Conservation (phyloP, 2,113 vertebrate genomes). For the Chionodraco myersi region DNA sequence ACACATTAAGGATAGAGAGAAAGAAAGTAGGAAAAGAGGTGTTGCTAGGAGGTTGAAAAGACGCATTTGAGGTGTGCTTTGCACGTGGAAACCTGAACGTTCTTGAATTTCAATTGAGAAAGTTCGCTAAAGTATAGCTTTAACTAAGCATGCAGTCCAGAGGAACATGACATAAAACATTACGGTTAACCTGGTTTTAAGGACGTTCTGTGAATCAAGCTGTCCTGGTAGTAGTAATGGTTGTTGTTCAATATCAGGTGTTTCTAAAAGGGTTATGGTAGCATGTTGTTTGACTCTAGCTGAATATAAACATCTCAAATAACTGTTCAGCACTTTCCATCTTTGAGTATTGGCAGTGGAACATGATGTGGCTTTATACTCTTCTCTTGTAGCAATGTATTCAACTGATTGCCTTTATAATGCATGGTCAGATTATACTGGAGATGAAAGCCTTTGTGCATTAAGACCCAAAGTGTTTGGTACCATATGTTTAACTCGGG, state of each 20-base stretch:
- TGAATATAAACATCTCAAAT: slow-evolving; percentile 19
- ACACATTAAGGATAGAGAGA: slow-evolving; percentile 41
- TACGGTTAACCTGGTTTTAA: slow-evolving; percentile 8
- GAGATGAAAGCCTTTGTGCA: slow-evolving; percentile 30
- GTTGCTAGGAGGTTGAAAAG: background rate
- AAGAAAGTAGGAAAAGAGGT: slow-evolving; percentile 10
- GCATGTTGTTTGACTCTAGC: slow-evolving; percentile 23
- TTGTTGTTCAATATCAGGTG: slow-evolving; percentile 37
- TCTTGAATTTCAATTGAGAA: background rate
- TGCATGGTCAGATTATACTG: slow-evolving; percentile 47
- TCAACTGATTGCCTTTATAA: slow-evolving; percentile 66
- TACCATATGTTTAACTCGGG: slow-evolving; percentile 27
- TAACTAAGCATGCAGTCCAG: slow-evolving; percentile 8
- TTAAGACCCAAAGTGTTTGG: slow-evolving; percentile 46
- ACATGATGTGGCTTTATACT: slow-evolving; percentile 53
- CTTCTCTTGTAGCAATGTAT: slow-evolving; percentile 68
- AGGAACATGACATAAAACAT: slow-evolving; percentile 12
- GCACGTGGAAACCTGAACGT: background rate
- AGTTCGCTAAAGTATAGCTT: slow-evolving; percentile 1
- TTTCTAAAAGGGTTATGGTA: slow-evolving; percentile 38
- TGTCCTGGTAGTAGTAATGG: slow-evolving; percentile 21
- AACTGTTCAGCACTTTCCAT: slow-evolving; percentile 15
- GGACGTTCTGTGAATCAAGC: slow-evolving; percentile 28
- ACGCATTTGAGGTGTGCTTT: slow-evolving; percentile 1
- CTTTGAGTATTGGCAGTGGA: slow-evolving; percentile 29